Evolutionary conservation across 35 echinoderm and acorn worm genomes (phyloP), one percentile per base, ranked within the genome.

Genomic region (Strongylocentrotus purpuratus): DNA sequence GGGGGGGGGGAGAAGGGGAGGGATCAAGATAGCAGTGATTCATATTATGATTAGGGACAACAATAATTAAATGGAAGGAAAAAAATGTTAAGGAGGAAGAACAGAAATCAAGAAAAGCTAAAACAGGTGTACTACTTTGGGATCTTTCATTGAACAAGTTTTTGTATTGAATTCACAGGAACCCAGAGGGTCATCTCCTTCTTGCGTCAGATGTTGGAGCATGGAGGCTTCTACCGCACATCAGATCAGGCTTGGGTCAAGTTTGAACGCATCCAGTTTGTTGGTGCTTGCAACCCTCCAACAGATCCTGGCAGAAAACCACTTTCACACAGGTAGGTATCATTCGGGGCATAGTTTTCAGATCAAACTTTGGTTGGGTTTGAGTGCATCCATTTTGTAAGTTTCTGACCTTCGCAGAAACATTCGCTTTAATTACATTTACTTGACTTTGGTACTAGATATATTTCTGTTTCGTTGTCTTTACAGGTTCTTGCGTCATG

Each of bases 181-280:
- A 99, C 98, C 58, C 98, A 99, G 95, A 94, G 98, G 18, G 96
- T 99, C 15, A 99, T 99, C 94, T 99, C 98, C 13, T 99, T 99
- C 96, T 87, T 99, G 90, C 96, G 98, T 46, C 98, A 99, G 94
- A 97, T 99, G 94, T 48, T 99, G 33, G 98, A 99, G 92, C 98
- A 99, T 94, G 98, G 98, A 25, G 98, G 98, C 18, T 99, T 99
- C 93, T 99, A 99, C 91, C 95, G 98, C 31, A 98, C 97, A 22
- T 96, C 98, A 22, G 98, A 99, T 47, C 95, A 98, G 92, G 94
- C 95, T 17, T 99, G 97, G 97, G 97, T 99, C 86, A 97, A 94
- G 46, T 96, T 99, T 94, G 98, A 99, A 94, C 94, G 98, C 0
- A 99, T 99, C 50, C 98, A 99, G 98, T 99, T 99, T 97, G 98